Conservation (phyloP, 1,140 invertebrate genomes). For the Archivesica marissinica region DNA sequence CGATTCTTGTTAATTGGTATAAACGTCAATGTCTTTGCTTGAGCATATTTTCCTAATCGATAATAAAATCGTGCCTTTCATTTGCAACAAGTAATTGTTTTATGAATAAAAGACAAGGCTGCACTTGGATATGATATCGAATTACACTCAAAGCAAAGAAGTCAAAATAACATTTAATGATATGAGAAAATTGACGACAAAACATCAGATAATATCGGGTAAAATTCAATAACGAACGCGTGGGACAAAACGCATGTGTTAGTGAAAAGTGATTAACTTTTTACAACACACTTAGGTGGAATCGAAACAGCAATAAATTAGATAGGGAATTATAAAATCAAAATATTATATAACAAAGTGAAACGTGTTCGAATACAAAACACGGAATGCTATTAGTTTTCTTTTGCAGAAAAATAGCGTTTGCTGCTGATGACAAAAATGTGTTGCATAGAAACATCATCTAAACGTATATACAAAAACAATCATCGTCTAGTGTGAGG, state of each 20-base stretch:
- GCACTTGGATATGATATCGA: constrained; percentile 6
- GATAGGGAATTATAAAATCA: constrained; percentile 21
- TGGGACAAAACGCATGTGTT: constrained; percentile 15
- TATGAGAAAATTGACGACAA: constrained; percentile 10
- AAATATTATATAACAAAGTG: not conserved
- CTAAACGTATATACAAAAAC: no score
- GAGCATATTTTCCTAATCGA: constrained; percentile 38
- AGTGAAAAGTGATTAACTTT: constrained; percentile 6
- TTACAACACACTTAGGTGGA: not conserved
- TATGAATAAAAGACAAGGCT: not conserved
- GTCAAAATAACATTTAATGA: constrained; percentile 38
- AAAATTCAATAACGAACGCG: constrained; percentile 9
- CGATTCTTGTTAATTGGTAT: constrained; percentile 8
- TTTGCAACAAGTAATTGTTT: constrained; percentile 29
- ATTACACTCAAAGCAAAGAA: constrained; percentile 36
- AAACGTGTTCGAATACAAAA: no score
- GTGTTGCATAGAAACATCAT: no score
- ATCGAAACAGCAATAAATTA: constrained; percentile 28
- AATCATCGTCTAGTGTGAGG: no score
- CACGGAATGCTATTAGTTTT: not conserved
- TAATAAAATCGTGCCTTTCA: constrained; percentile 19
- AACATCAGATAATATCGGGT: constrained; percentile 7
- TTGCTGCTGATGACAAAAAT: not conserved
- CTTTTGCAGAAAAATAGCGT: not conserved
- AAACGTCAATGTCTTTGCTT: constrained; percentile 42